Conservation (phyloP, 2,113 vertebrate species). For the Sinocyclocheilus rhinocerous region DNA sequence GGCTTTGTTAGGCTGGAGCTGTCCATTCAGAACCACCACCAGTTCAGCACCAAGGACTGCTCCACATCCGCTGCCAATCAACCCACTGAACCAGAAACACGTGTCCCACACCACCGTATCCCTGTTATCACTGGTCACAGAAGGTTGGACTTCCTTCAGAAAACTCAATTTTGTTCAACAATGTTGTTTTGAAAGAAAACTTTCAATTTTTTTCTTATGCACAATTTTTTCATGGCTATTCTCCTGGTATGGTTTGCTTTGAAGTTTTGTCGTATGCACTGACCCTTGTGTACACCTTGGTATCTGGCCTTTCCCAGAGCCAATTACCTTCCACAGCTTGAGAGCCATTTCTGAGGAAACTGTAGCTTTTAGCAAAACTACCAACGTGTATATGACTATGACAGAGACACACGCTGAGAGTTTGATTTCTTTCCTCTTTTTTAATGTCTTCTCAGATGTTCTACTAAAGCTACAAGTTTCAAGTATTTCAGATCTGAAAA, state of each 20-base stretch:
- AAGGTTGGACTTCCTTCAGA: background rate
- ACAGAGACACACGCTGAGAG: background rate
- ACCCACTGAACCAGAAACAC: background rate
- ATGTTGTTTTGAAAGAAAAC: conserved; percentile 2
- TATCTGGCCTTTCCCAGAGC: background rate
- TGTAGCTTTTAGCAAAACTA: conserved; percentile 31
- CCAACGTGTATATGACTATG: conserved; percentile 22
- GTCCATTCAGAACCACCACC: conserved; percentile 15
- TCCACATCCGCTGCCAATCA: conserved; percentile 1
- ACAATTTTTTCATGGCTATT: background rate
- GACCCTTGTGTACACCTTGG: background rate
- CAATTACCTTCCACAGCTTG: conserved; percentile 14
- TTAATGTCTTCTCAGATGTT: conserved; percentile 31
- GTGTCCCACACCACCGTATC: background rate
- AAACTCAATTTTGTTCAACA: conserved; percentile 5
- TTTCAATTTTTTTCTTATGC: background rate
- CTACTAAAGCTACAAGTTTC: conserved; percentile 31
- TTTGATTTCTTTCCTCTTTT: conserved; percentile 1
- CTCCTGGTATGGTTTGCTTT: background rate
- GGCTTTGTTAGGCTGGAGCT: conserved; percentile 13
- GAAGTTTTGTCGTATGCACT: background rate
- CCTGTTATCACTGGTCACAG: conserved; percentile 13
- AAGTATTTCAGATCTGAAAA: background rate
- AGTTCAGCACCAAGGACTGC: conserved; percentile 16
- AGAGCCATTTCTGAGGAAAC: conserved; percentile 23